Evolutionary conservation across 2,888 invertebrate genomes (phyloP).

Genomic region (Leistus spinibarbis): DNA sequence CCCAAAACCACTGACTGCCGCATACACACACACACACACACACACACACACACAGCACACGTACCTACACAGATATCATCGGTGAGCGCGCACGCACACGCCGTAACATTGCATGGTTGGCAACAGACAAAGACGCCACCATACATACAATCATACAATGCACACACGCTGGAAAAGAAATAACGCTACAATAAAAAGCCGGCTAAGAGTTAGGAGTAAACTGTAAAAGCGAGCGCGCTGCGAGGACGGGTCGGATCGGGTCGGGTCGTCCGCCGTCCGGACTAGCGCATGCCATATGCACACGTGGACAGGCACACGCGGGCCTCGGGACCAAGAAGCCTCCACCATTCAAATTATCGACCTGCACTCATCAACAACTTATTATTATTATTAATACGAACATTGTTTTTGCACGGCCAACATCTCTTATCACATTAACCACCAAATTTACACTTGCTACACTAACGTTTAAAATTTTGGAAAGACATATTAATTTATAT

Average conservation of each 20-base stretch:
- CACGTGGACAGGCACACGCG: constrained; percentile 40
- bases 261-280: background rate
- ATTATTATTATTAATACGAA: too few species aligned
- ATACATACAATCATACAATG: background rate
- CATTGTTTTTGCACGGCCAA: too few species aligned
- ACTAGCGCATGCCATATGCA: constrained; percentile 16
- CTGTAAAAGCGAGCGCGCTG: background rate
- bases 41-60: constrained; percentile 42
- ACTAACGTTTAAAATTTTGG: too few species aligned
- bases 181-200: background rate
- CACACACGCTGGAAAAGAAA: background rate
- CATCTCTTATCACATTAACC: too few species aligned
- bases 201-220: background rate
- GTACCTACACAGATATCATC: background rate
- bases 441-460: too few species aligned
- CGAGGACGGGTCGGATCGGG: too few species aligned
- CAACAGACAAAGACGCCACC: background rate
- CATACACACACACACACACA: constrained; percentile 44
- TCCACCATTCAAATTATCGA: background rate
- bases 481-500: too few species aligned
- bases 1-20: constrained; percentile 59
- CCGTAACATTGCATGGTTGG: background rate
- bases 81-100: background rate
- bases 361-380: too few species aligned
- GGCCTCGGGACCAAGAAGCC: background rate